These are phyloP conservation scores for Anastatus disparis DNA, from an alignment of 1,140 invertebrate species.

Conservation along the genomic window DNA sequence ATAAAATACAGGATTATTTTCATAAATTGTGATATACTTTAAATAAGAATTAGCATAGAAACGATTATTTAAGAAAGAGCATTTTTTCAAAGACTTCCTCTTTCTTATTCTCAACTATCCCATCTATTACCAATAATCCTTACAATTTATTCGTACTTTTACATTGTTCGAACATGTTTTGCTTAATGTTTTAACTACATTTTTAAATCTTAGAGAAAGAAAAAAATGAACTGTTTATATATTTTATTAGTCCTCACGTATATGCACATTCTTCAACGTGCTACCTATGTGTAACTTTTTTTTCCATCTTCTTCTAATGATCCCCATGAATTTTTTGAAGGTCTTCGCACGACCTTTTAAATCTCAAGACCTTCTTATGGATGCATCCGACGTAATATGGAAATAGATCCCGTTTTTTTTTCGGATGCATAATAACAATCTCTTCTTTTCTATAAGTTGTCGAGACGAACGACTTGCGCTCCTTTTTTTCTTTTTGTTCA, in stretches of 20 bases:
- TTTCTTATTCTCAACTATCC: background rate
- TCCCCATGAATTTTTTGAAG: background rate
- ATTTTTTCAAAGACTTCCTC: slow-evolving; percentile 2
- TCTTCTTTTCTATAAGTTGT: background rate
- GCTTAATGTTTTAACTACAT: background rate
- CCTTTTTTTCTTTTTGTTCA: slow-evolving; percentile 1
- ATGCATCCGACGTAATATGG: background rate
- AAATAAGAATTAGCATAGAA: background rate
- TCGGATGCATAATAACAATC: slow-evolving; percentile 13
- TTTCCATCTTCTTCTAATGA: background rate
- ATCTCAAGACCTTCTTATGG: background rate
- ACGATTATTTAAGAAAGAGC: background rate
- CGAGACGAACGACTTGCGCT: background rate
- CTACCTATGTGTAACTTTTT: no score
- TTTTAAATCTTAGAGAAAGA: no score
- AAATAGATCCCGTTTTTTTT: slow-evolving; percentile 10
- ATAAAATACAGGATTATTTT: no score
- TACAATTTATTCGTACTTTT: background rate
- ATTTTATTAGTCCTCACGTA: no score
- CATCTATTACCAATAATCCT: background rate
- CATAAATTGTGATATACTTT: no score
- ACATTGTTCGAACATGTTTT: background rate
- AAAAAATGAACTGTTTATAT: no score
- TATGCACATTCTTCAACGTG: no score
- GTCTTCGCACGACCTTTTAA: background rate